Conservation (phyloP, 2,888 invertebrate genomes). For the Thyatira batis region DNA sequence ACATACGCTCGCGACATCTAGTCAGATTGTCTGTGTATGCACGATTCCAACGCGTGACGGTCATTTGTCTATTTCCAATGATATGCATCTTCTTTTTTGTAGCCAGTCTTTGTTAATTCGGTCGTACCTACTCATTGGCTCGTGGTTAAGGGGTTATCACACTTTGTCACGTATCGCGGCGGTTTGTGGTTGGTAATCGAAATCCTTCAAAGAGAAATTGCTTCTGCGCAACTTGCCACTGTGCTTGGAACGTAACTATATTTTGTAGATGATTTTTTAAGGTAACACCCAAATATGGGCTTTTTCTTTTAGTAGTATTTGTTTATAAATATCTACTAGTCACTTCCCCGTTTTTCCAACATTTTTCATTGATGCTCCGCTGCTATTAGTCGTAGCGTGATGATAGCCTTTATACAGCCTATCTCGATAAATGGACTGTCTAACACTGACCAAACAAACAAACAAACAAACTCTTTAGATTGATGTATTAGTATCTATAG, state of each 20-base stretch:
- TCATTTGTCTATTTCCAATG: background rate
- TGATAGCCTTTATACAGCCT: too few relatives aligned
- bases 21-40: too few relatives aligned
- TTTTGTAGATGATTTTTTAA: background rate
- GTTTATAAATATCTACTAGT: too few relatives aligned
- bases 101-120: conserved; percentile 1
- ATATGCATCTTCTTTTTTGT: background rate
- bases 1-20: background rate
- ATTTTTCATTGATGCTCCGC: too few relatives aligned
- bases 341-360: too few relatives aligned
- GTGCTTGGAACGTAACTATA: background rate
- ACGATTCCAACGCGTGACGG: background rate
- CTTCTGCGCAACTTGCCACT: background rate
- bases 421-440: too few relatives aligned
- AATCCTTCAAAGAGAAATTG: background rate
- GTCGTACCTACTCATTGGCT: background rate
- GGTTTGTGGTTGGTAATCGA: background rate
- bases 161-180: background rate
- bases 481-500: too few relatives aligned
- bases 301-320: too few relatives aligned
- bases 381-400: too few relatives aligned
- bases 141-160: background rate
- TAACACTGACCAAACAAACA: too few relatives aligned
- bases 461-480: too few relatives aligned
- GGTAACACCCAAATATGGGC: background rate